Evolutionary conservation across 2,797 vertebrate genomes (phyloP).

Genomic region (Decapterus maruadsi): DNA sequence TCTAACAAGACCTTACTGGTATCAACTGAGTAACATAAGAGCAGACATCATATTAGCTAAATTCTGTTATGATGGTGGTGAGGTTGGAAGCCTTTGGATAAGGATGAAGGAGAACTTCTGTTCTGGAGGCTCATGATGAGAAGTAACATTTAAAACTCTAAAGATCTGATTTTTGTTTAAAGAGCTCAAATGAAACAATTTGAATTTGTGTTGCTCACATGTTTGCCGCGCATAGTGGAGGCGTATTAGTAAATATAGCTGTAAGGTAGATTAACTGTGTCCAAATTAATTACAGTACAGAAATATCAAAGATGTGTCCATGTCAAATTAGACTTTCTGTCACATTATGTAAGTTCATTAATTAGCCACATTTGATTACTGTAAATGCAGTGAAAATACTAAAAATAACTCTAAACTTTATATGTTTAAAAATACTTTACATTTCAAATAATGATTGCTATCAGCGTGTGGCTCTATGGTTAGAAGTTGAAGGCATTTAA

Average conservation of each 20-base stretch:
- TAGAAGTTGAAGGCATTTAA: background rate
- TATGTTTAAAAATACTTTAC: background rate
- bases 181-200: background rate
- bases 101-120: background rate
- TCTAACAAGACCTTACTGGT: constrained; percentile 56
- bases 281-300: background rate
- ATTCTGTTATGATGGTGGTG: constrained; percentile 17
- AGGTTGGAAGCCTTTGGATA: constrained; percentile 25
- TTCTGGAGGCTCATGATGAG: background rate
- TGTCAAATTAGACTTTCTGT: background rate
- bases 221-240: no score
- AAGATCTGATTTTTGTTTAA: background rate
- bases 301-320: background rate
- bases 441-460: background rate
- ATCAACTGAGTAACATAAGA: constrained; percentile 42
- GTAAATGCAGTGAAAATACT: background rate
- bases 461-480: background rate
- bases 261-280: background rate
- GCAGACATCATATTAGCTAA: constrained; percentile 35
- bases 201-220: background rate
- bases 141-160: background rate
- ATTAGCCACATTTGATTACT: background rate
- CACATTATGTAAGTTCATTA: background rate
- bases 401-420: background rate
- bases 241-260: no score